Evolutionary conservation across 2,888 invertebrate species (phyloP), one percentile per base, ranked within the genome.

Genomic region (Diaperis boleti): DNA sequence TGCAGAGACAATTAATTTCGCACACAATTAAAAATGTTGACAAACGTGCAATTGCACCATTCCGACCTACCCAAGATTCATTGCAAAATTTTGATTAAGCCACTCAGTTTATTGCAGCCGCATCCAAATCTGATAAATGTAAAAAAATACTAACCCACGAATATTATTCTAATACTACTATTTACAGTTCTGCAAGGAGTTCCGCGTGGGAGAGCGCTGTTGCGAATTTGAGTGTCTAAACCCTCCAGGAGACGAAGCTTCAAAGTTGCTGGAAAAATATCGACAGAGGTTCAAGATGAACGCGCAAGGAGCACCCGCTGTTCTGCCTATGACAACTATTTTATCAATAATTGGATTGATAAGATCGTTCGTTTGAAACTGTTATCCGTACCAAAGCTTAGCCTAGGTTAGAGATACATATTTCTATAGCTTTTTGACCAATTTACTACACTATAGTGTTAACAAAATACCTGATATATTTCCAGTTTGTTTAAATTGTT

Each of bases 161-260:
- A 49, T 17, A 20, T 17, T 14, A 37, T 39, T 17, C 35, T 35
- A 10, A 35, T 47, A 10, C 10, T 49, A 39, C 31, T 52, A 39
- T 72, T 75, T 63, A n/a, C 85, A 94, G 94, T 92, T 90, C 83
- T 94, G 94, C 84, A 90, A 91, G 80, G 90, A 90, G 77, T 94
- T 92, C 81, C 87, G 92, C 49, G 91, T 92, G 49, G 93, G 93
- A 50, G 90, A 90, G 77, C 85, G 91, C 62, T 96, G 95, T 83
- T 95, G 95, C 79, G 92, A 95, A 78, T 95, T 95, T 82, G 90
- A 91, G 77, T 96, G 95, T 81, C 84, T 94, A 71, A 93, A 94
- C 81, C 89, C 89, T 0, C 89, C 89, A 0, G 89, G 89, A 0
- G 87, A 89, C 72, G 87, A 88, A 59, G 78, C 79, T 3, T 76